Conservation (phyloP, 2,888 invertebrate genomes). For the Scaptomyza tumidula region DNA sequence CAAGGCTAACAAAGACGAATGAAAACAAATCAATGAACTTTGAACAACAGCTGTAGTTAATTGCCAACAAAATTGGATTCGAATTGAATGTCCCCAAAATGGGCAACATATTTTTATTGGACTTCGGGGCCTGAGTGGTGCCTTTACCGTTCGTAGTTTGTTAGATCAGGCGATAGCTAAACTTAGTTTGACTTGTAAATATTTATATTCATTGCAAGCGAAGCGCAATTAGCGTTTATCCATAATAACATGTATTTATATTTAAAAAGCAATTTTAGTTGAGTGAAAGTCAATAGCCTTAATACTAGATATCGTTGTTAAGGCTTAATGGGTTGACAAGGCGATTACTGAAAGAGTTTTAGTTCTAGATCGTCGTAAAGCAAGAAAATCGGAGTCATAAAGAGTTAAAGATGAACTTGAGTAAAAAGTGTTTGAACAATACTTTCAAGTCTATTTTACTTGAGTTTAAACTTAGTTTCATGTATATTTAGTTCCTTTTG, state of each 20-base stretch:
- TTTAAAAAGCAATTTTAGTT: neutral
- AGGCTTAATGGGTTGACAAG: no score
- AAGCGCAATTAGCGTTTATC: neutral
- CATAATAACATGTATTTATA: neutral
- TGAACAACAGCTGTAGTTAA: constrained; percentile 49
- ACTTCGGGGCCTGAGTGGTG: no score
- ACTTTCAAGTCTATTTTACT: no score
- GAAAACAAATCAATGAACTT: constrained; percentile 54
- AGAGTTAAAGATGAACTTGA: no score
- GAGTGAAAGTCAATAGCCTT: neutral
- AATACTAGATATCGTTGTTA: neutral
- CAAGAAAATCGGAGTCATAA: no score
- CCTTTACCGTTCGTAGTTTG: no score
- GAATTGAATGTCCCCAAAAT: no score
- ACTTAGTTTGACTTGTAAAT: neutral
- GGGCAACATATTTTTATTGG: no score
- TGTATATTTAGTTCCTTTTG: no score
- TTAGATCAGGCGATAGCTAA: constrained; percentile 18
- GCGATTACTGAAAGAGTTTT: no score
- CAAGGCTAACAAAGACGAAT: constrained; percentile 48
- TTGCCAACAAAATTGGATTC: constrained; percentile 33
- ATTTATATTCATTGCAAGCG: constrained; percentile 16
- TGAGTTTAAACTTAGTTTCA: neutral
- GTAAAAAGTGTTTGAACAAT: no score
- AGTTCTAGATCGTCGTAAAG: no score